phyloP scores from a whole-genome alignment of 2,888 invertebrate species.

The Agapostemon virescens region DNA sequence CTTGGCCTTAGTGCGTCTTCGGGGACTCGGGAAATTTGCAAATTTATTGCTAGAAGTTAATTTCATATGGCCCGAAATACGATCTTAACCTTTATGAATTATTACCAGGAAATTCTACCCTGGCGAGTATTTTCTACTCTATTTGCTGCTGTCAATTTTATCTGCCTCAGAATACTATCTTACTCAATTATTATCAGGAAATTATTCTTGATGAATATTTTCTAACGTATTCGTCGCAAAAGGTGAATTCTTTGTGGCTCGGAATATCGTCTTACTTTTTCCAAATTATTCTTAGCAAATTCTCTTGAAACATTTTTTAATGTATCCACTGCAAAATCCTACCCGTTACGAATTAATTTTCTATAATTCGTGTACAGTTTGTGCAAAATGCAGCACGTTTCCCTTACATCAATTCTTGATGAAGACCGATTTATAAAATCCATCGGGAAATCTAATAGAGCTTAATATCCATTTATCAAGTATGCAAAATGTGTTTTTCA shows the following conservation, averaged over 20 bases:
- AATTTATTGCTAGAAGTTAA: constrained; percentile 5
- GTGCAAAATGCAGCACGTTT: neutral
- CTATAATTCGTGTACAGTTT: neutral
- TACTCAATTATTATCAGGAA: too few species aligned
- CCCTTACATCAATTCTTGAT: neutral
- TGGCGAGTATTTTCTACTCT: neutral
- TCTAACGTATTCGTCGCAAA: neutral
- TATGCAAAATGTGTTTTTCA: too few species aligned
- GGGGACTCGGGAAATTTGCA: neutral
- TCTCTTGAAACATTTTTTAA: neutral
- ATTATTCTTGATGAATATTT: too few species aligned
- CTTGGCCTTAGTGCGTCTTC: neutral
- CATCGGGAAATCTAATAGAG: neutral
- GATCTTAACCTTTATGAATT: neutral
- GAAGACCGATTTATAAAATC: too few species aligned
- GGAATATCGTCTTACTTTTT: neutral
- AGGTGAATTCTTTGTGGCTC: neutral
- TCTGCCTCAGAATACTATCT: too few species aligned
- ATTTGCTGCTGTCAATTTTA: neutral
- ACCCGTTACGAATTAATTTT: neutral
- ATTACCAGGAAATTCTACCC: neutral
- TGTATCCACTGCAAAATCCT: neutral
- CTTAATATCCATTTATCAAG: too few species aligned
- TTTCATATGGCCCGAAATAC: neutral
- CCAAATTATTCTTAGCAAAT: neutral